Percentiles rank a stretch among this genome's conserved stretches.
Evolutionary conservation across 2,888 invertebrate genomes (phyloP).

Genomic region (Latrodectus elegans): DNA sequence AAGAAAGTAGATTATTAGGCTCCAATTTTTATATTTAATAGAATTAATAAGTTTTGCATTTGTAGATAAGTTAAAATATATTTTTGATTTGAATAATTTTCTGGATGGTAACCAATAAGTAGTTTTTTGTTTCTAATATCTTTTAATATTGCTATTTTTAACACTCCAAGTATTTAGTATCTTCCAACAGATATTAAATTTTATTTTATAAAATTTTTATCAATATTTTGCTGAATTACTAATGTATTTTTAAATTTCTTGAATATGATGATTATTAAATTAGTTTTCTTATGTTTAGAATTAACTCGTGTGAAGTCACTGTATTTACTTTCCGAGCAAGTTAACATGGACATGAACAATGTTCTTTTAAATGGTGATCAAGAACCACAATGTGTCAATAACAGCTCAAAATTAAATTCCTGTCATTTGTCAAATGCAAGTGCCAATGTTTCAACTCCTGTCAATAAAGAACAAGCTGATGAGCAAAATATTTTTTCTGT

Average conservation of each 20-base stretch:
- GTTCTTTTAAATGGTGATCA: conserved; percentile 56
- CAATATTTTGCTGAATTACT: not conserved
- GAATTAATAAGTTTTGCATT: too few species aligned
- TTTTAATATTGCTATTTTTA: too few species aligned
- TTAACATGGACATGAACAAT: conserved; percentile 37
- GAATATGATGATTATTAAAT: not conserved
- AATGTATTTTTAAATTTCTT: not conserved
- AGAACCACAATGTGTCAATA: conserved; percentile 34
- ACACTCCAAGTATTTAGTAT: too few species aligned
- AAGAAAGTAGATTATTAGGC: too few species aligned
- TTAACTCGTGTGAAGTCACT: conserved; percentile 41
- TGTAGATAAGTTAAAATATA: too few species aligned
- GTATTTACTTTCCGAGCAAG: conserved; percentile 45
- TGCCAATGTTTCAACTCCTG: conserved; percentile 46
- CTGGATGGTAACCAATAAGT: too few species aligned
- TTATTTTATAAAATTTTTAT: not conserved
- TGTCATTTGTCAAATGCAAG: conserved; percentile 38
- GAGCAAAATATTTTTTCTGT: conserved; percentile 38
- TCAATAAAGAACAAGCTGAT: conserved; percentile 12
- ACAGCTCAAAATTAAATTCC: conserved; percentile 28
- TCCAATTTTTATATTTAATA: too few species aligned
- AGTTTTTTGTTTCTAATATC: too few species aligned
- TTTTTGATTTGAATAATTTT: too few species aligned
- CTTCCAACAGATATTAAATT: too few species aligned
- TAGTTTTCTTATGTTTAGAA: conserved; percentile 12